Evolutionary conservation across 2,888 invertebrate species (phyloP).

Genomic region (Drosophila eohydei): DNA sequence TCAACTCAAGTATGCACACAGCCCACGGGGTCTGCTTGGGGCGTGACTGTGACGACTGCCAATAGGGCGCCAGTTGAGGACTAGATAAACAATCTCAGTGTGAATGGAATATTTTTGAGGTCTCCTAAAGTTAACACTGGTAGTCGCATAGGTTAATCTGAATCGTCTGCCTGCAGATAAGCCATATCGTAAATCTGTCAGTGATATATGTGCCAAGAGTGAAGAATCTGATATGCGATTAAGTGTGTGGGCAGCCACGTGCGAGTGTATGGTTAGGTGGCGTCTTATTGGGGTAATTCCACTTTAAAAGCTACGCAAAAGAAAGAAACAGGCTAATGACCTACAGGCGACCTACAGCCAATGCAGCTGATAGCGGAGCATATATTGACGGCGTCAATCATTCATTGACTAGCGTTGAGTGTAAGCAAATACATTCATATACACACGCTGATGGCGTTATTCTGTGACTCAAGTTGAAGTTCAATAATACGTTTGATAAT

Average conservation of each 20-base stretch:
- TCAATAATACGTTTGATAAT: conserved; percentile 40
- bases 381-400: conserved; percentile 36
- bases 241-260: conserved; percentile 16
- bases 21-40: background rate
- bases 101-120: conserved; percentile 32
- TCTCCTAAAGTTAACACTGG: conserved; percentile 10
- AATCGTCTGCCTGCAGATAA: conserved; percentile 38
- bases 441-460: background rate
- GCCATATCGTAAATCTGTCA: conserved; percentile 35
- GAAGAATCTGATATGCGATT: conserved; percentile 4
- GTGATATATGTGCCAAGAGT: conserved; percentile 5
- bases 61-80: conserved; percentile 1
- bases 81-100: conserved; percentile 21
- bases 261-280: conserved; percentile 3
- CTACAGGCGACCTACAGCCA: conserved; percentile 65
- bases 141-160: conserved; percentile 25
- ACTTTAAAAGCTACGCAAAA: conserved; percentile 35
- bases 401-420: conserved; percentile 39
- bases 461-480: conserved; percentile 44
- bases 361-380: conserved; percentile 31
- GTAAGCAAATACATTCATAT: background rate
- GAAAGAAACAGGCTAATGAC: conserved; percentile 38
- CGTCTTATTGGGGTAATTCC: conserved; percentile 43
- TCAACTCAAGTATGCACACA: background rate
- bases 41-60: conserved; percentile 18